Conservation (phyloP, 2,888 invertebrate species). For the Gortyna flavago region DNA sequence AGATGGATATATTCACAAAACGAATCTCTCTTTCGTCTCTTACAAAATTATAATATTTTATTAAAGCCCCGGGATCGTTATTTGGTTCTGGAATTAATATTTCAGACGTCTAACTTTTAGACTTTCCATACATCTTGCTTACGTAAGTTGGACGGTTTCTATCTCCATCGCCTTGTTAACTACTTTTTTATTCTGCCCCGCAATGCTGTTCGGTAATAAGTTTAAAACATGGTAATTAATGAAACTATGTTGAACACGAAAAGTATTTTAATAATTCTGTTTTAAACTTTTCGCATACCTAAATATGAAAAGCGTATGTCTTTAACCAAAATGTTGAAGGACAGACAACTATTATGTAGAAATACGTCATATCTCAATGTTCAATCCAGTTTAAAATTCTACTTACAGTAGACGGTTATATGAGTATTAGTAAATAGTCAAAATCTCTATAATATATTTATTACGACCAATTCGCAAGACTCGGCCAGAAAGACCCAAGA, state of each 20-base stretch:
- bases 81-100: constrained; percentile 57
- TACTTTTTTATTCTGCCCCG: constrained; percentile 49
- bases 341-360: constrained; percentile 8
- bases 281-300: constrained; percentile 29
- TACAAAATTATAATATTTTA: constrained; percentile 71
- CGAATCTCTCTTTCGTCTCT: constrained; percentile 73
- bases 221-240: constrained; percentile 41
- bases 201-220: constrained; percentile 35
- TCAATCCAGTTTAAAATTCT: not conserved
- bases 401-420: not conserved
- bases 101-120: constrained; percentile 58
- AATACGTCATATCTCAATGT: constrained; percentile 41
- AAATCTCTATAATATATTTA: not conserved
- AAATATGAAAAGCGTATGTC: constrained; percentile 18
- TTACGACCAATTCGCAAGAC: not conserved
- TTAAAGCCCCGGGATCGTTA: constrained; percentile 63
- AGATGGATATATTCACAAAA: constrained; percentile 78
- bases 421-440: not conserved
- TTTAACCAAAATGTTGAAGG: constrained; percentile 16
- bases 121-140: constrained; percentile 55
- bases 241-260: constrained; percentile 21
- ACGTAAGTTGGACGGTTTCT: constrained; percentile 45
- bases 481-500: not conserved
- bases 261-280: constrained; percentile 51
- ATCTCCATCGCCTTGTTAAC: constrained; percentile 47